Percentiles rank a stretch among this genome's conserved stretches.
These are phyloP conservation scores for Sebastes oblongus DNA, from an alignment of 2,797 vertebrate species.

Conservation along the genomic window DNA sequence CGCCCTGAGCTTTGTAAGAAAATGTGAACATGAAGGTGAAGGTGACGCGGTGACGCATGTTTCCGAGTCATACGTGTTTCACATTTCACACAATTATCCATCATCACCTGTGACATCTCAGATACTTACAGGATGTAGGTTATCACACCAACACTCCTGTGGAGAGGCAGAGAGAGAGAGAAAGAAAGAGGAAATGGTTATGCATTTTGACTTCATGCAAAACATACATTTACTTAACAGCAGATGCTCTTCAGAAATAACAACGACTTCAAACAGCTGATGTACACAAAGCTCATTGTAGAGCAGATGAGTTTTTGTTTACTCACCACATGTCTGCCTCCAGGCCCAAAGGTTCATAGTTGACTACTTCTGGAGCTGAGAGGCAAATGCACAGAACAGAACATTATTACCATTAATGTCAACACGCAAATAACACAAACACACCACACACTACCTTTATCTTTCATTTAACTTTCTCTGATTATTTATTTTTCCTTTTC, in stretches of 20 bases:
- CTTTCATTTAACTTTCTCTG: not conserved
- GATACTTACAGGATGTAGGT: constrained; percentile 85
- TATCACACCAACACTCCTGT: constrained; percentile 83
- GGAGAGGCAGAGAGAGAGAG: constrained; percentile 7
- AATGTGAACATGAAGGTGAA: not conserved
- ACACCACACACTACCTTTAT: not conserved
- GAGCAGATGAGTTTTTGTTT: constrained; percentile 10
- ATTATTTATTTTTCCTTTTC: not conserved
- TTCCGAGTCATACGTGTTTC: not conserved
- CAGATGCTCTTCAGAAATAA: constrained; percentile 31
- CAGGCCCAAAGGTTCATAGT: constrained; percentile 96
- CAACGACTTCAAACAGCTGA: not conserved
- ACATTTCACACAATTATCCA: not conserved
- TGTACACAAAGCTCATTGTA: not conserved
- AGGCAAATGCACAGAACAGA: constrained; percentile 24
- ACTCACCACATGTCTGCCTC: constrained; percentile 99
- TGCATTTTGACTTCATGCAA: not conserved
- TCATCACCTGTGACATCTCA: not conserved
- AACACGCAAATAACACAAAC: not conserved
- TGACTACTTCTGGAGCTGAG: constrained; percentile 97
- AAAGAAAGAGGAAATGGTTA: not conserved
- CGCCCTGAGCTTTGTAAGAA: not conserved
- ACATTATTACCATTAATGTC: not conserved
- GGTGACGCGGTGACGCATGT: rapidly evolving
- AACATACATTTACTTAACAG: not conserved